Evolutionary conservation across 2,797 vertebrate species (phyloP), one percentile per base, ranked within the genome.

Genomic region (Petrocephalus schoutedeni): DNA sequence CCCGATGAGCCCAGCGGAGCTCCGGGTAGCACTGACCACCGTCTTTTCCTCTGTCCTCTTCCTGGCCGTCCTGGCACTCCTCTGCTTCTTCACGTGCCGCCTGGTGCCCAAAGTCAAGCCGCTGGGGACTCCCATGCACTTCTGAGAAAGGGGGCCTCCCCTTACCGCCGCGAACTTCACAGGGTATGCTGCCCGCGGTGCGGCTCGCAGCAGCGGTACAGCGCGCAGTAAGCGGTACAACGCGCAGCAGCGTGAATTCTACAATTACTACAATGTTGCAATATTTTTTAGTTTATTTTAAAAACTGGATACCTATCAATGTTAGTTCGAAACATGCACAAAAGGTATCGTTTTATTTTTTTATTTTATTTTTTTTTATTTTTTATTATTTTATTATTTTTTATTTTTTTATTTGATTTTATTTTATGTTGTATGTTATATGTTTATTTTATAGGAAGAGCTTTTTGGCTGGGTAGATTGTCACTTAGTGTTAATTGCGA

Each of bases 1-100:
- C 71, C 86, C 19, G 87, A 95, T 95, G 93, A 89, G 16, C 64
- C 92, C 90, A 2, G 90, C 86, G 19, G 92, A 86, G 23, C 9
- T 87, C 80, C 86, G 93, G 51, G 14, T 94, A 10, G 83, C 93
- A 14, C 32, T 95, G 89, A 95, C 94, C n/a, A 88, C 93, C 0
- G 57, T 90, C 1, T 90, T 95, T 71, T 91, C 90, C 10, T 91
- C 90, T 28, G 2, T 91, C 0, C 54, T 96, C 83, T 87, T 95
- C 49, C 10, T 94, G 8, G 91, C 89, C 0, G 93, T 95, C 23
- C 71, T 96, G 90, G 89, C 67, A 0, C 86, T 96, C 84, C 93
- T 96, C 7, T 96, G 95, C 91, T 96, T 89, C 91, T 96, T 95
- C 71, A 95, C 92, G 90, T 96, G 96, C 93, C 93, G 96, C 54